Evolutionary conservation across 2,888 invertebrate species (phyloP), one percentile per base, ranked within the genome.

Genomic region (Hirtodrosophila cameraria): DNA sequence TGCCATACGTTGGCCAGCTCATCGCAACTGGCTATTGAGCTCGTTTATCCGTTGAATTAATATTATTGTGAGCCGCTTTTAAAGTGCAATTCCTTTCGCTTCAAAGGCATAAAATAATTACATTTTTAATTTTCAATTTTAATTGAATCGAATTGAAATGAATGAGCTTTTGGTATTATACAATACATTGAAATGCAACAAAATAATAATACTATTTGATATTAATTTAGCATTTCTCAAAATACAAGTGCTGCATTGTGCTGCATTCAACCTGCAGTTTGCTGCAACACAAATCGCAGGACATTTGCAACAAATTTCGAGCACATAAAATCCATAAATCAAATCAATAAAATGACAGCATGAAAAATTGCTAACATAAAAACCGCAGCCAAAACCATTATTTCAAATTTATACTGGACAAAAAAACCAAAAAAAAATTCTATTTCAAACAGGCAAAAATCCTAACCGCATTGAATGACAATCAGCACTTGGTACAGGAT

Each of bases 301-400:
- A 60, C 59, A 65, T 61, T 80, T 61, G 53, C 65, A 61, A 64
- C 69, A 59, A 77, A 82, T 62, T 77, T 42, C 43, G 46, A 54
- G 54, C 54, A 63, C 65, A 61, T 61, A 35, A 65, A 77, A 66
- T 53, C 70, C 64, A 79, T 79, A 79, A 85, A 79, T 79, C 83
- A 78, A 70, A 78, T 78, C 75, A 75, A 77, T 75, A 62, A 78
- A 85, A 85, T 70, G 78, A 73, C 69, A 78, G 66, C 74, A 69
- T 64, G 66, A 66, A 77, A 81, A 84, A 74, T 74, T 74, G 75
- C 62, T 50, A 67, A 57, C 61, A 81, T 64, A 73, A 73, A 77
- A 68, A 73, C 68, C 75, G 63, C 86, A 78, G 60, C 43, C 15
- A 60, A 63, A 70, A 55, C 70, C 59, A 78, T 61, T 78, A 59